phyloP scores from a whole-genome alignment of 1,140 invertebrate genomes.

The Drosophila nannoptera region DNA sequence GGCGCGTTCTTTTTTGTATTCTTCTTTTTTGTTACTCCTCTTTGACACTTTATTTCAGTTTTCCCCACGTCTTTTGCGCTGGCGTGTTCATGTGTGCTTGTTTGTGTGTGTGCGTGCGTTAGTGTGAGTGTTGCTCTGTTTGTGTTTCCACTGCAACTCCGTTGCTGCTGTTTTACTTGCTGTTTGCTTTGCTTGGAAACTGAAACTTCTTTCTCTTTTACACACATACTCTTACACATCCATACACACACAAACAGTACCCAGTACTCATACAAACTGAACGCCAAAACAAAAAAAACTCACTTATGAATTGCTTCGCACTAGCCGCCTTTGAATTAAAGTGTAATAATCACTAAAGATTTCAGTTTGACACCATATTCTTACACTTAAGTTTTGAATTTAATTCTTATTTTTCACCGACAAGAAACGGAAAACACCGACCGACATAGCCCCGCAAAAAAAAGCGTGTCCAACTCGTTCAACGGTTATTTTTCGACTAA shows the following conservation, averaged over 20 bases:
- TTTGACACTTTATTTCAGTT: constrained; percentile 68
- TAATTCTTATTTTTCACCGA: constrained; percentile 43
- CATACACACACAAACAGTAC: constrained; percentile 21
- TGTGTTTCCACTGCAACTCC: constrained; percentile 71
- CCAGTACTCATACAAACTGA: constrained; percentile 29
- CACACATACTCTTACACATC: constrained; percentile 31
- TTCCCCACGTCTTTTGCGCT: constrained; percentile 62
- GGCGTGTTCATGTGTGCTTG: constrained; percentile 23
- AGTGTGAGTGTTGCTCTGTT: constrained; percentile 46
- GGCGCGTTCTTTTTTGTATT: constrained; percentile 39
- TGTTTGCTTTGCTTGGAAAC: constrained; percentile 56
- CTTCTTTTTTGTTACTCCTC: constrained; percentile 41
- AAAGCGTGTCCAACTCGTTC: constrained; percentile 47
- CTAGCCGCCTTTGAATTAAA: constrained; percentile 15
- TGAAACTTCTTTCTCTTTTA: constrained; percentile 69
- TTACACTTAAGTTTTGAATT: constrained; percentile 27
- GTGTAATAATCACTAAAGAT: constrained; percentile 26
- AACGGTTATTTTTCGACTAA: constrained; percentile 51
- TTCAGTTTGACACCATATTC: constrained; percentile 38
- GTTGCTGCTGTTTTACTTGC: constrained; percentile 39
- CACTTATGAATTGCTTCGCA: constrained; percentile 46
- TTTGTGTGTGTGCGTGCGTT: constrained; percentile 19
- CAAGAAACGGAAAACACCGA: constrained; percentile 54
- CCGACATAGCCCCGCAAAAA: constrained; percentile 45
- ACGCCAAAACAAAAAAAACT: constrained; percentile 32